phyloP scores from a whole-genome alignment of 2,113 vertebrate species.

The Phrynosoma blainvillii region DNA sequence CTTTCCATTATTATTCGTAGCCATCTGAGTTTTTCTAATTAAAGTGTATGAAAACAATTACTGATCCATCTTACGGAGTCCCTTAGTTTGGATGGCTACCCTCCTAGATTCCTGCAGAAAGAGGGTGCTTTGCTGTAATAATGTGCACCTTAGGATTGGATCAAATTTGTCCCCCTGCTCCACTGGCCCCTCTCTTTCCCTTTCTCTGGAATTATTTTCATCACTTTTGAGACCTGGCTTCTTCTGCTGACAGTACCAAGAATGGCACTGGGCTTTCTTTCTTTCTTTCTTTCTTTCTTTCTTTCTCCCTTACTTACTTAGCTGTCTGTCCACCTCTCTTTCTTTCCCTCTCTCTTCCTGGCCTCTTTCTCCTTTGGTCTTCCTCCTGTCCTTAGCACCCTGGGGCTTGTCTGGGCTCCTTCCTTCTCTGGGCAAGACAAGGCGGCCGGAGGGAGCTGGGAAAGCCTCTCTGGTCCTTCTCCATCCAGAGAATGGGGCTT shows the following conservation, averaged over 20 bases:
- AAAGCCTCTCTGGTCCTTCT: background rate
- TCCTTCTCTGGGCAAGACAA: slow-evolving; percentile 39
- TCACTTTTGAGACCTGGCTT: slow-evolving; percentile 72
- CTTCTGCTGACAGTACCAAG: slow-evolving; percentile 69
- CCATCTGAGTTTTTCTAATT: slow-evolving; percentile 90
- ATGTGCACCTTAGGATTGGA: slow-evolving; percentile 81
- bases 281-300: slow-evolving; percentile 10
- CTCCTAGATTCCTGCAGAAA: slow-evolving; percentile 77
- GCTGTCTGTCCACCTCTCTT: slow-evolving; percentile 3
- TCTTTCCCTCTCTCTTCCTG: slow-evolving; percentile 7
- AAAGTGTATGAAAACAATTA: slow-evolving; percentile 90
- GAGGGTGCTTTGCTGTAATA: slow-evolving; percentile 77
- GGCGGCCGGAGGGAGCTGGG: too few relatives aligned
- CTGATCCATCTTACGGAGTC: slow-evolving; percentile 82
- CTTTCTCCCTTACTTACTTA: slow-evolving; percentile 17
- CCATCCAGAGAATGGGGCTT: background rate
- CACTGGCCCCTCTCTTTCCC: slow-evolving; percentile 63
- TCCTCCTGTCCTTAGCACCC: slow-evolving; percentile 70
- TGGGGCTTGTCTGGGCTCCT: slow-evolving; percentile 31
- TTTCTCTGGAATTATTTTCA: slow-evolving; percentile 75
- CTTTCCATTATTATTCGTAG: slow-evolving; percentile 90
- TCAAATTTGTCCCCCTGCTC: slow-evolving; percentile 82
- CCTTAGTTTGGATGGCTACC: slow-evolving; percentile 78
- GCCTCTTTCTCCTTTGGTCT: background rate
- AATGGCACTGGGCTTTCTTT: slow-evolving; percentile 42